Evolutionary conservation across 2,113 vertebrate genomes (phyloP), one percentile per base, ranked within the genome.

Genomic region (Grantiella picta): DNA sequence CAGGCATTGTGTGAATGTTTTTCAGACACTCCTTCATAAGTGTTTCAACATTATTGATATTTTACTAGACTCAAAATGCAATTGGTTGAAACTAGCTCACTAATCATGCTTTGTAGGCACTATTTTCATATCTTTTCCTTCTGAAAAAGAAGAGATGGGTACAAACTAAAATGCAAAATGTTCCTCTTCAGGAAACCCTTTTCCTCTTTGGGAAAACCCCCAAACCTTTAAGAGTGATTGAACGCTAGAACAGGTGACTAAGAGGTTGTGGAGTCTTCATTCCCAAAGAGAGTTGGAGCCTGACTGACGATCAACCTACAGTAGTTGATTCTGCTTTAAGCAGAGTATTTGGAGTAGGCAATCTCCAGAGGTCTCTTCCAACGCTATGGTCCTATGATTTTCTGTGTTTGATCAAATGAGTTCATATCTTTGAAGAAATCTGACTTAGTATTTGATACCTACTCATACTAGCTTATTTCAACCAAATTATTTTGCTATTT

Each of bases 121-220:
- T 88, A 70, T 59, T 87, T 92, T 70, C 8, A 1, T 73, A 35
- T 75, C 2, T 61, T 89, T 84, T 86, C 20, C 42, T 77, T 33
- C 27, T 78, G 33, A 16, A 69, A 61, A 52, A 63, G 10, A 61
- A 38, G 8, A 80, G 5, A 69, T 44, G 29, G 5, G 8, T 88
- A 18, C 12, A 85, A 85, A 75, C 12, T 47, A 21, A 79, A 91
- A 72, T 64, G 20, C 21, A 77, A 64, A 12, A 47, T 7, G 2
- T 54, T 76, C 9, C 8, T 63, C 88, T 88, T n/a, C n/a, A n/a
- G n/a, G n/a, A n/a, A n/a, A n/a, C n/a, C n/a, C n/a, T n/a, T n/a
- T n/a, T n/a, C n/a, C n/a, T n/a, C n/a, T n/a, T n/a, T n/a, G n/a
- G 7, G 1, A 6, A 36, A 49, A 42, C 2, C 0, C 27, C 33